phyloP scores from a whole-genome alignment of 30 jellyfish, hydroid and myxozoan genomes.

The Euphysa ruthae region DNA sequence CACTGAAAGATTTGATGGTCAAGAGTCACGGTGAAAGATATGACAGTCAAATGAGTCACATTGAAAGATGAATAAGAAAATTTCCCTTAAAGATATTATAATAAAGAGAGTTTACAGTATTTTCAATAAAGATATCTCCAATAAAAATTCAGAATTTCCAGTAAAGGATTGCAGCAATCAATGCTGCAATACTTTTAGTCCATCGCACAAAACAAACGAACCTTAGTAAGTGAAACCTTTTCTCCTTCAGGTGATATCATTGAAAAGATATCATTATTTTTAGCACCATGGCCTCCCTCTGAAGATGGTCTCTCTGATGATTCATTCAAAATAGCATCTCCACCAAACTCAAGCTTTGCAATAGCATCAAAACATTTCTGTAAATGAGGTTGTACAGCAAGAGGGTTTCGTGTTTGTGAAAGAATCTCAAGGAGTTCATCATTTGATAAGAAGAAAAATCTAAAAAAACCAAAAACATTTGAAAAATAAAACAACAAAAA shows the following conservation, averaged over 20 bases:
- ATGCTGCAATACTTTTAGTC: no score
- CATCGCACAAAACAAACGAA: no score
- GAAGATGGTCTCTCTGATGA: constrained; percentile 47
- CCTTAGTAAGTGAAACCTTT: constrained; percentile 80
- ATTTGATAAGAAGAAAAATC: constrained; percentile 88
- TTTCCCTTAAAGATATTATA: no score
- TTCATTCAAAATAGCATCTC: constrained; percentile 38
- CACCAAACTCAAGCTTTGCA: constrained; percentile 83
- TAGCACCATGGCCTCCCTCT: constrained; percentile 28
- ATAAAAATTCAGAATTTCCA: no score
- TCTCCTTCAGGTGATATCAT: constrained; percentile 99
- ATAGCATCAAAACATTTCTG: constrained; percentile 98
- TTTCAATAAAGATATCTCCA: no score
- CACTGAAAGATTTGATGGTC: no score
- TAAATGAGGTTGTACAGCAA: constrained; percentile 97
- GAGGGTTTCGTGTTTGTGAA: constrained; percentile 99
- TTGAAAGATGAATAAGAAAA: no score
- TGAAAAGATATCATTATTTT: constrained; percentile 82
- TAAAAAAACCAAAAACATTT: constrained; percentile 2
- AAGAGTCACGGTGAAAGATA: no score
- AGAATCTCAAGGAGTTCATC: constrained; percentile 92
- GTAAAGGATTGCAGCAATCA: no score
- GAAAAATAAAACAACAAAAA: neutral
- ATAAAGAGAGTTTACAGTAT: no score
- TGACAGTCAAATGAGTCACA: no score